Percentiles rank a stretch among this genome's conserved stretches.
phyloP scores from a whole-genome alignment of 2,113 vertebrate genomes.

The Suncus etruscus region DNA sequence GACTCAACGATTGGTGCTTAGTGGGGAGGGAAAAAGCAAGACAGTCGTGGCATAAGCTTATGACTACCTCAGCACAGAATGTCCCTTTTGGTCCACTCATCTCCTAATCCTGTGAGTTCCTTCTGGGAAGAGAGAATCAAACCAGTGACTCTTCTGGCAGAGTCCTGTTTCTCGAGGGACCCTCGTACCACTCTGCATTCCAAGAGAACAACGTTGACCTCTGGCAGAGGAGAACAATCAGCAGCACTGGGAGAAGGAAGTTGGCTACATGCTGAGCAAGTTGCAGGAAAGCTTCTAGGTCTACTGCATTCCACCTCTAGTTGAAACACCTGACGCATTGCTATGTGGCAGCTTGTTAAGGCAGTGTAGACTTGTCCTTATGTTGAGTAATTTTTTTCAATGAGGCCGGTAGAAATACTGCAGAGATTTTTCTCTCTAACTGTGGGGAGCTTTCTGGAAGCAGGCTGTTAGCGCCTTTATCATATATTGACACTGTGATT shows the following conservation, averaged over 20 bases:
- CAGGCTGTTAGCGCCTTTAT: neutral
- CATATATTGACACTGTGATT: too few species aligned
- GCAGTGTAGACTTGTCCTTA: constrained; percentile 65
- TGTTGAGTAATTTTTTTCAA: constrained; percentile 67
- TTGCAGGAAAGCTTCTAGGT: neutral
- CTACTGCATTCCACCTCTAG: constrained; percentile 56
- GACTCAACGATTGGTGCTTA: constrained; percentile 54
- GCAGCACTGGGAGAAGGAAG: neutral
- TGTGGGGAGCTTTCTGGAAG: neutral
- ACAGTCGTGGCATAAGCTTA: constrained; percentile 40
- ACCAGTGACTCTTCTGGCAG: constrained; percentile 2
- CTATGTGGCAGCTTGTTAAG: constrained; percentile 65
- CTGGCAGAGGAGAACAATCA: neutral
- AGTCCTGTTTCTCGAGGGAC: neutral
- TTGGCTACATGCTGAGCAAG: neutral
- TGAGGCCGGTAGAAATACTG: constrained; percentile 30
- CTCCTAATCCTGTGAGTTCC: constrained; percentile 39
- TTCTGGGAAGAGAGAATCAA: constrained; percentile 42
- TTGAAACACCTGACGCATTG: neutral
- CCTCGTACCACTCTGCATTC: neutral
- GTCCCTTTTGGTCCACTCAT: constrained; percentile 9
- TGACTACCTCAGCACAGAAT: constrained; percentile 21
- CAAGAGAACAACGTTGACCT: neutral
- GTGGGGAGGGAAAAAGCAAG: constrained; percentile 52
- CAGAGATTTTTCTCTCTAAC: constrained; percentile 44